Conservation (phyloP, 2,797 vertebrate genomes). For the Pyrrhura leucotis region DNA sequence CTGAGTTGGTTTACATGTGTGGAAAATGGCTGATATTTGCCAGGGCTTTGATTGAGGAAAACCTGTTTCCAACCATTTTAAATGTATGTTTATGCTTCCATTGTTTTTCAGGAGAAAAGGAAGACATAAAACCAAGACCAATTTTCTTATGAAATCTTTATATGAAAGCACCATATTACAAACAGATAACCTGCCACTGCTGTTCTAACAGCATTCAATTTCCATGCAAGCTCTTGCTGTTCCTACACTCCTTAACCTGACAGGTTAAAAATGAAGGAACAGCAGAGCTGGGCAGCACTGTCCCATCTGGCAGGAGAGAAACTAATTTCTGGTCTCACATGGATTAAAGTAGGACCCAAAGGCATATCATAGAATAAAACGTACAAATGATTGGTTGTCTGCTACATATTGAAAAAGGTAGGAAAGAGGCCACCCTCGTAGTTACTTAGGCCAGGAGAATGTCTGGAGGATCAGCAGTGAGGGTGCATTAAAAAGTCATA, state of each 20-base stretch:
- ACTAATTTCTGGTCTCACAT: not conserved
- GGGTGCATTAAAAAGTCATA: not conserved
- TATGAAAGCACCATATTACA: not conserved
- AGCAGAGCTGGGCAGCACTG: not conserved
- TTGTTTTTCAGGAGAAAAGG: not conserved
- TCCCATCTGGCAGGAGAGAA: not conserved
- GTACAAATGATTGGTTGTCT: not conserved
- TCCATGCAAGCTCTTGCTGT: not conserved
- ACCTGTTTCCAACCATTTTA: not conserved
- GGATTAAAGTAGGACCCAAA: not conserved
- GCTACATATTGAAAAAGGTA: not conserved
- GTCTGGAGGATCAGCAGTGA: not conserved
- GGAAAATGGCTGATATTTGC: not conserved
- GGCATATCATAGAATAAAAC: not conserved
- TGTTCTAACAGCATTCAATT: not conserved
- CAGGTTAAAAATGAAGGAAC: not conserved
- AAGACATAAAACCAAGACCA: not conserved
- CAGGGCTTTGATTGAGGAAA: not conserved
- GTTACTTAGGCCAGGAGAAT: not conserved
- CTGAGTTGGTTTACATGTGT: not conserved
- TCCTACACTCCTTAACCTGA: not conserved
- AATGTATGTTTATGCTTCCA: not conserved
- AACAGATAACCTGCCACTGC: not conserved
- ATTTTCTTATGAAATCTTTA: not conserved
- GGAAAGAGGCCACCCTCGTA: not conserved